phyloP scores from a whole-genome alignment of 1,140 invertebrate genomes.

The Brachionus sp. region DNA sequence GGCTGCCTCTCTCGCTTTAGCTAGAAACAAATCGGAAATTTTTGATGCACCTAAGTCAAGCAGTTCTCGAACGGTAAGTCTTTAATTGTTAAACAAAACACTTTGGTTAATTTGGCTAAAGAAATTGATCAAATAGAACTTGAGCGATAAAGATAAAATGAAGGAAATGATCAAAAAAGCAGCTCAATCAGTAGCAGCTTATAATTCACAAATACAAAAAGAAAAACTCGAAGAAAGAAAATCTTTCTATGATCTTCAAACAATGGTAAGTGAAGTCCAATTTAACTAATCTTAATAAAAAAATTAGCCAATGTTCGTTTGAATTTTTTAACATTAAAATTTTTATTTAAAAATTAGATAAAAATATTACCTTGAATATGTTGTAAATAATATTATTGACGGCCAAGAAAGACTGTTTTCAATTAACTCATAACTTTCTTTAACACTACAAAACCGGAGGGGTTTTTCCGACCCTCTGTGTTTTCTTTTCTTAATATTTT shows the following conservation, averaged over 20 bases:
- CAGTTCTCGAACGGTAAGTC: background rate
- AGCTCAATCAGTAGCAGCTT: slow-evolving; percentile 77
- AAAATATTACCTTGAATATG: too few relatives aligned
- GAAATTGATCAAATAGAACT: slow-evolving; percentile 49
- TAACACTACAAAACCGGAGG: too few relatives aligned
- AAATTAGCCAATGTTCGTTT: too few relatives aligned
- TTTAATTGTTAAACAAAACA: background rate
- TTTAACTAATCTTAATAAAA: too few relatives aligned
- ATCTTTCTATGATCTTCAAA: slow-evolving; percentile 62
- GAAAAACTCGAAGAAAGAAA: slow-evolving; percentile 67
- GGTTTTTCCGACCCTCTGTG: too few relatives aligned
- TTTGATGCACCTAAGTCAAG: background rate
- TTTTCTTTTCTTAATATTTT: too few relatives aligned
- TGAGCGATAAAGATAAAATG: slow-evolving; percentile 60
- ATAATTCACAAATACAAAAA: slow-evolving; percentile 80
- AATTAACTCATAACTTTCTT: too few relatives aligned
- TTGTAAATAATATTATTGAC: too few relatives aligned
- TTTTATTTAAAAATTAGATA: too few relatives aligned
- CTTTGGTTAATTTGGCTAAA: background rate
- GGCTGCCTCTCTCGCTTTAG: slow-evolving; percentile 41
- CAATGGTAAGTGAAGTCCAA: slow-evolving; percentile 51
- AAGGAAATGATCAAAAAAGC: slow-evolving; percentile 75
- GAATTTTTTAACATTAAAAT: too few relatives aligned
- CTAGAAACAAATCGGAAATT: slow-evolving; percentile 2
- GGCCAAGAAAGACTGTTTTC: too few relatives aligned